Percentiles rank a stretch among this genome's conserved stretches.
Conservation (phyloP, 2,888 invertebrate genomes). For the Deilephila elpenor region DNA sequence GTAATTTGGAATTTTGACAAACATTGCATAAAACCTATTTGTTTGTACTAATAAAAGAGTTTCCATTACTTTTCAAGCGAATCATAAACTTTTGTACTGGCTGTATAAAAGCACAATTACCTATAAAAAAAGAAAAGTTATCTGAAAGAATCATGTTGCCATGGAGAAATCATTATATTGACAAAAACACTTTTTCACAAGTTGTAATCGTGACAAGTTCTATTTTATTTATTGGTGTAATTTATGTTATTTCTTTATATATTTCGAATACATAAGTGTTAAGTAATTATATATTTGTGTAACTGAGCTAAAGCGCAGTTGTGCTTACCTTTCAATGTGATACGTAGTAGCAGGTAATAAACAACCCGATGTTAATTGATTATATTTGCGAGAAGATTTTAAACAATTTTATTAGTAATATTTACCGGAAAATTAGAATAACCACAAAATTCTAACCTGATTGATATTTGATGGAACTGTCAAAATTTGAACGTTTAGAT, state of each 20-base stretch:
- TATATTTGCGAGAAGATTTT: background rate
- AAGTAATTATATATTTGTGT: slow-evolving; percentile 17
- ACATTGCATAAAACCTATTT: slow-evolving; percentile 13
- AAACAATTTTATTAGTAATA: no score
- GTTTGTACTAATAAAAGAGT: background rate
- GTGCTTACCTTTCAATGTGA: slow-evolving; percentile 38
- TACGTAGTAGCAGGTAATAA: slow-evolving; percentile 5
- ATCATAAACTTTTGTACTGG: slow-evolving; percentile 35
- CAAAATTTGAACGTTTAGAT: slow-evolving; percentile 5
- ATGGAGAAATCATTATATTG: slow-evolving; percentile 60
- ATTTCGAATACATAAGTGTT: slow-evolving; percentile 40
- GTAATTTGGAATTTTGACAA: background rate
- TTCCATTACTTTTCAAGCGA: no score
- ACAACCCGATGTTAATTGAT: background rate
- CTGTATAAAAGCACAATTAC: slow-evolving; percentile 34
- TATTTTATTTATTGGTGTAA: slow-evolving; percentile 42
- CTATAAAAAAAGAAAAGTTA: slow-evolving; percentile 46
- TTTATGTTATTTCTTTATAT: slow-evolving; percentile 36
- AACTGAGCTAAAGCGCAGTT: background rate
- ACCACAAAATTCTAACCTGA: background rate
- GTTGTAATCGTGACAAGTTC: slow-evolving; percentile 36
- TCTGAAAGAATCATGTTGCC: slow-evolving; percentile 52
- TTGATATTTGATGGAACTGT: slow-evolving; percentile 1
- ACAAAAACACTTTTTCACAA: slow-evolving; percentile 45
- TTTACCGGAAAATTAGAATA: background rate